A percentile compares a stretch with the other conserved stretches of the same genome.
Conservation (phyloP, 1,140 invertebrate genomes). For the Brachionus angularis region DNA sequence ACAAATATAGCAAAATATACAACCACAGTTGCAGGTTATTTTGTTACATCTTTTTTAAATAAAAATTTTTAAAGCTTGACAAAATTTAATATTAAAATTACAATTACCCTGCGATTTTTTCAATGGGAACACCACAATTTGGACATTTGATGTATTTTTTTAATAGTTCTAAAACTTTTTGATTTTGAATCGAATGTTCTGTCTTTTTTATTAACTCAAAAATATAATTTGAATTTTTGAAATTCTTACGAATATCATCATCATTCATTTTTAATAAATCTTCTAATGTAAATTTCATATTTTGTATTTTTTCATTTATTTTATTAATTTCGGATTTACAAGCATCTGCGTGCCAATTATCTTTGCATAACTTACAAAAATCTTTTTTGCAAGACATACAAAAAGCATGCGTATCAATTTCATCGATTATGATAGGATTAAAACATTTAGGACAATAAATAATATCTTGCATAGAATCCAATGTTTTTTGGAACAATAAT, state of each 20-base stretch:
- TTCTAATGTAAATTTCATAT: neutral
- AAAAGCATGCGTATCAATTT: neutral
- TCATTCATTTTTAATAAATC: neutral
- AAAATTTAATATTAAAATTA: too few relatives aligned
- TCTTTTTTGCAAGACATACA: neutral
- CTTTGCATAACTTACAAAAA: neutral
- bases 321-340: neutral
- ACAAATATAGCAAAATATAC: slow-evolving; percentile 68
- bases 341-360: neutral
- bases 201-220: neutral
- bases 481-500: neutral
- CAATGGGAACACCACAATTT: neutral
- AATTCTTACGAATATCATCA: neutral
- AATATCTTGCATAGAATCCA: neutral
- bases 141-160: neutral
- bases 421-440: neutral
- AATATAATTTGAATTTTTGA: neutral
- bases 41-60: too few relatives aligned
- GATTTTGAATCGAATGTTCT: neutral
- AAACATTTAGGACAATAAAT: neutral
- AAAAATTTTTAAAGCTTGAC: too few relatives aligned
- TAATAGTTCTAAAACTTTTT: neutral
- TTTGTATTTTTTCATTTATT: neutral
- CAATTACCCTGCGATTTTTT: slow-evolving; percentile 65
- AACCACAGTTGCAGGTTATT: slow-evolving; percentile 67